Evolutionary conservation across 1,140 invertebrate genomes (phyloP), one percentile per base, ranked within the genome.

Genomic region (Leptopilina boulardi): DNA sequence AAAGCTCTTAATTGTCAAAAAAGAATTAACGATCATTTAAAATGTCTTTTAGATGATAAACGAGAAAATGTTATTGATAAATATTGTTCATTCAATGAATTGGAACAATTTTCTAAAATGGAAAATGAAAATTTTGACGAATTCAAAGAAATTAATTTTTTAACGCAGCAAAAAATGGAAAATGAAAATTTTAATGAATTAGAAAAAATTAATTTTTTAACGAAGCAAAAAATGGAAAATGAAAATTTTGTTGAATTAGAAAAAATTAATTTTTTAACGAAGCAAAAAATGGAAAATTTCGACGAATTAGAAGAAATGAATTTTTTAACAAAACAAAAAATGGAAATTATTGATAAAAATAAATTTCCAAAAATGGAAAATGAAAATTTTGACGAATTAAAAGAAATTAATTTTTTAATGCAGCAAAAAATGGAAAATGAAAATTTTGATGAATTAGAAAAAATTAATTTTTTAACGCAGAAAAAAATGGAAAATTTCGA

Each of bases 331-430:
- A n/a, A 56, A 19, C 6, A 26, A 2, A 56, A 1, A 10, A 18
- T 56, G 21, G 54, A 56, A 3, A 23, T 10, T 6, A 56, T 30
- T 11, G 44, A 73, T 9, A 30, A 51, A 23, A 23, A 15, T 18
- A 21, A 73, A 47, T 4, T 73, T 9, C 8, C n/a, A 4, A 73
- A 47, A 19, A 42, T 41, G 23, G 71, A 21, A 2, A 42, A 42
- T 13, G 41, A 51, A 18, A n/a, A n/a, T n/a, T 73, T 44, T 8
- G 41, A 73, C n/a, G 44, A 73, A 15, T n/a, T n/a, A n/a, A n/a
- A n/a, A n/a, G n/a, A n/a, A n/a, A n/a, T n/a, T n/a, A n/a, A n/a
- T n/a, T n/a, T n/a, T n/a, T n/a, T n/a, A n/a, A n/a, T n/a, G n/a
- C n/a, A n/a, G n/a, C n/a, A n/a, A n/a, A 11, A 59, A 26, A n/a